Evolutionary conservation across 2,113 vertebrate genomes (phyloP).

Genomic region (Romanogobio albipinnatus): DNA sequence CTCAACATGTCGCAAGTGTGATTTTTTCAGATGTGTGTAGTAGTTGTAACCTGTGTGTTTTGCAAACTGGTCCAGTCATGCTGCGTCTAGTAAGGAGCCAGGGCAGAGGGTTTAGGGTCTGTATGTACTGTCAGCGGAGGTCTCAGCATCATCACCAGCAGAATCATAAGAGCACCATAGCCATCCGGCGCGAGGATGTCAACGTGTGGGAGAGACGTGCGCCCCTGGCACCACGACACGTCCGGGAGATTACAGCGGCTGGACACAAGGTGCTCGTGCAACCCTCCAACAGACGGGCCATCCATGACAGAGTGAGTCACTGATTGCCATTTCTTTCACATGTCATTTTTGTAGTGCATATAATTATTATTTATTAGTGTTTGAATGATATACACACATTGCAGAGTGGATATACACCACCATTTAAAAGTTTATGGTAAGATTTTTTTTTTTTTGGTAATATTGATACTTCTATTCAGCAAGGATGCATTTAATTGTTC

Average conservation of each 20-base stretch:
- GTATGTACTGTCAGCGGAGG: constrained; percentile 52
- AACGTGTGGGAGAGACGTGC: constrained; percentile 95
- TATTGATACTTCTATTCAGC: too few relatives aligned
- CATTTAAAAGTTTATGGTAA: too few relatives aligned
- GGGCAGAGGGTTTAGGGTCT: constrained; percentile 54
- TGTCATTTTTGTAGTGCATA: background rate
- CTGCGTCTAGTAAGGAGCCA: constrained; percentile 73
- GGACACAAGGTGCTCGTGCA: constrained; percentile 95
- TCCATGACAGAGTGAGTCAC: constrained; percentile 87
- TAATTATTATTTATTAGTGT: background rate
- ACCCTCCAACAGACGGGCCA: constrained; percentile 91
- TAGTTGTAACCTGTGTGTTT: constrained; percentile 56
- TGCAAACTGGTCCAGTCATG: constrained; percentile 77
- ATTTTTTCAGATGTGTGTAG: background rate
- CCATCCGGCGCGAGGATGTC: constrained; percentile 91
- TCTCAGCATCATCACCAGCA: constrained; percentile 70
- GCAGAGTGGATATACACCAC: background rate
- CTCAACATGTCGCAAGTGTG: background rate
- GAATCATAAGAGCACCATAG: constrained; percentile 81
- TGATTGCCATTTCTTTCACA: background rate
- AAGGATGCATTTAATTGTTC: too few relatives aligned
- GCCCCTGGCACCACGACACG: constrained; percentile 89
- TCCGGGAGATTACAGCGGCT: constrained; percentile 87
- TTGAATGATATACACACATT: too few relatives aligned
- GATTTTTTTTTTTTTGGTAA: too few relatives aligned